A percentile compares a stretch with the other conserved stretches of the same genome.
Conservation (phyloP, 2,797 vertebrate species). For the Knipowitschia caucasica region DNA sequence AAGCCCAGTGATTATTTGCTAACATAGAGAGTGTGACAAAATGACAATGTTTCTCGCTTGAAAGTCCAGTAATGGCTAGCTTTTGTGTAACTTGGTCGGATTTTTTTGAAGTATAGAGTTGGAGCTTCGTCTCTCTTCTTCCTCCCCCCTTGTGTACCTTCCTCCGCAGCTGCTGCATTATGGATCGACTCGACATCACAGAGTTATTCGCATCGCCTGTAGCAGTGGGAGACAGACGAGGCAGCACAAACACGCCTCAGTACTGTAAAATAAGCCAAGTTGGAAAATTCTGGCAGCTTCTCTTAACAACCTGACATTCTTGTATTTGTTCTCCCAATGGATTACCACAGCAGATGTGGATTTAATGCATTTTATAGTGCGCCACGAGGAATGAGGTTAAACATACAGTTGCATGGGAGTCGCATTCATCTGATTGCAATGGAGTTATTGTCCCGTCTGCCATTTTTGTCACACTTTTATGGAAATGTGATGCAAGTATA, state of each 20-base stretch:
- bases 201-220: constrained; percentile 12
- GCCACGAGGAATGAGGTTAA: constrained; percentile 15
- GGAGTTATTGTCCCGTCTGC: neutral
- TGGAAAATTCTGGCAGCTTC: constrained; percentile 25
- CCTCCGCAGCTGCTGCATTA: constrained; percentile 15
- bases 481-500: constrained; percentile 18
- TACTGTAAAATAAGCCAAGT: constrained; percentile 31
- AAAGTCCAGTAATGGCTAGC: constrained; percentile 24
- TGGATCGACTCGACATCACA: constrained; percentile 14
- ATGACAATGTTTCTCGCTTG: constrained; percentile 29
- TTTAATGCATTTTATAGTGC: constrained; percentile 48
- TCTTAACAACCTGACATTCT: constrained; percentile 22
- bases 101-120: constrained; percentile 4
- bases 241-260: constrained; percentile 20
- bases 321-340: constrained; percentile 32
- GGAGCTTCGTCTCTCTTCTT: constrained; percentile 6
- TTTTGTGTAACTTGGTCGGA: constrained; percentile 16
- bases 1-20: constrained; percentile 33
- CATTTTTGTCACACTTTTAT: constrained; percentile 10
- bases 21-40: constrained; percentile 27
- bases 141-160: constrained; percentile 10
- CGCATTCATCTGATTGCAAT: constrained; percentile 2
- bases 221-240: constrained; percentile 19
- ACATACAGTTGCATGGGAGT: constrained; percentile 15
- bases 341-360: constrained; percentile 32